Evolutionary conservation across 2,797 vertebrate genomes (phyloP), one percentile per base, ranked within the genome.

Genomic region (Enteromius fasciolatus): DNA sequence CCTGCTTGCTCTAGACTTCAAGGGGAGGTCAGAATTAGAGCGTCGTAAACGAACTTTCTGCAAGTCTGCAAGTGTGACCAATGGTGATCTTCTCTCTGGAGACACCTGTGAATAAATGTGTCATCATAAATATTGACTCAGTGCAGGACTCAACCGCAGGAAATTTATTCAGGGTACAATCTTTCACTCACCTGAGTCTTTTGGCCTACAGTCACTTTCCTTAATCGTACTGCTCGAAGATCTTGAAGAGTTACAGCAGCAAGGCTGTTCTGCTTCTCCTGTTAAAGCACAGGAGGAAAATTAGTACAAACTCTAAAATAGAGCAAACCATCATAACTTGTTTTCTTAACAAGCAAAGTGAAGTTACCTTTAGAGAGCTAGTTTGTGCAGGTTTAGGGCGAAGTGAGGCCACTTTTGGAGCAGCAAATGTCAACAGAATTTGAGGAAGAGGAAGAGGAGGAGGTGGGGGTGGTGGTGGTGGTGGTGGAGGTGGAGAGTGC

Each of bases 201-300:
- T 18, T 48, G 66, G 57, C 48, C 57, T 20, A 67, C 46, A 36
- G 88, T 86, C 0, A 92, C 93, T 83, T 94, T 96, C 87, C 92
- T 94, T 74, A 96, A 88, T 85, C 93, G 96, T 20, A 97, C 95
- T 33, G 92, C 91, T 78, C 94, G 92, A 59, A 96, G 92, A 84
- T 96, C 96, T 85, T 91, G 94, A 84, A 96, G 89, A 20, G 94
- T 95, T 90, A 96, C 90, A 23, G 94, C 90, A 88, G 92, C 68
- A 0, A 90, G 92, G 11, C 76, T 85, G 14, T 93, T 92, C 46
- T 86, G 89, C 78, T 91, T 95, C 70, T 87, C 80, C 83, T 87
- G 66, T 85, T 75, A 10, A 39, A 20, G 20, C 12, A 48, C 2
- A 73, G 0, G 4, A 76, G 64, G 64, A 8, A 25, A 59, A 25